Conservation (phyloP, 2,888 invertebrate species). For the Nineta flava region DNA sequence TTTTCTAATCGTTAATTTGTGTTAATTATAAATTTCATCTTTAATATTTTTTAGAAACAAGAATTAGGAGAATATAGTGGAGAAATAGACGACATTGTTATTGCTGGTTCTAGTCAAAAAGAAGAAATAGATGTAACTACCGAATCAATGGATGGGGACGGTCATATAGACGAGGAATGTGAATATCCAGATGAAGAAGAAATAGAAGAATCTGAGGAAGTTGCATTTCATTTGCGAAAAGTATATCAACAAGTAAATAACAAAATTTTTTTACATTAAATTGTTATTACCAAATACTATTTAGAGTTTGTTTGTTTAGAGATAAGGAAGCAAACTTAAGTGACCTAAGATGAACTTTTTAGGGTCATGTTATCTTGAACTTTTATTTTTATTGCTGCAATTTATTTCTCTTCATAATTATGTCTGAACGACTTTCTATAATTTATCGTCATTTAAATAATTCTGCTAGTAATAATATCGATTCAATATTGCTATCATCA, state of each 20-base stretch:
- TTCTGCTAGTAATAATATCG: background rate
- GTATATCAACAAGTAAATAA: slow-evolving; percentile 5
- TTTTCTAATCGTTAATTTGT: background rate
- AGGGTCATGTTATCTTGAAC: too few relatives aligned
- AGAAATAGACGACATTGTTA: slow-evolving; percentile 9
- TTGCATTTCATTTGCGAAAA: slow-evolving; percentile 10
- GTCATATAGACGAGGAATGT: slow-evolving; percentile 4
- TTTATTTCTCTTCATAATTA: background rate
- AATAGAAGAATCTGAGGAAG: slow-evolving; percentile 5
- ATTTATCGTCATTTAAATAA: slow-evolving; percentile 1
- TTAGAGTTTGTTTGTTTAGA: too few relatives aligned
- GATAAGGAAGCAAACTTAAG: too few relatives aligned
- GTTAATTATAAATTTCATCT: background rate
- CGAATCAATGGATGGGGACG: slow-evolving; percentile 7
- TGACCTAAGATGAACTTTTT: too few relatives aligned
- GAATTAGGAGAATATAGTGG: background rate
- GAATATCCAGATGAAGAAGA: slow-evolving; percentile 8
- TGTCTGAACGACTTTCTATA: background rate
- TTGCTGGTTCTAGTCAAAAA: slow-evolving; percentile 12
- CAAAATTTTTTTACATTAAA: background rate
- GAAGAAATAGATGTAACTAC: slow-evolving; percentile 13
- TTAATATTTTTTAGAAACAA: slow-evolving; percentile 7
- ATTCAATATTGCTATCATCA: background rate
- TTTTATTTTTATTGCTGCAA: too few relatives aligned
- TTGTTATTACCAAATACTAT: background rate